Evolutionary conservation across 2,797 vertebrate species (phyloP).

Genomic region (Sparus aurata): DNA sequence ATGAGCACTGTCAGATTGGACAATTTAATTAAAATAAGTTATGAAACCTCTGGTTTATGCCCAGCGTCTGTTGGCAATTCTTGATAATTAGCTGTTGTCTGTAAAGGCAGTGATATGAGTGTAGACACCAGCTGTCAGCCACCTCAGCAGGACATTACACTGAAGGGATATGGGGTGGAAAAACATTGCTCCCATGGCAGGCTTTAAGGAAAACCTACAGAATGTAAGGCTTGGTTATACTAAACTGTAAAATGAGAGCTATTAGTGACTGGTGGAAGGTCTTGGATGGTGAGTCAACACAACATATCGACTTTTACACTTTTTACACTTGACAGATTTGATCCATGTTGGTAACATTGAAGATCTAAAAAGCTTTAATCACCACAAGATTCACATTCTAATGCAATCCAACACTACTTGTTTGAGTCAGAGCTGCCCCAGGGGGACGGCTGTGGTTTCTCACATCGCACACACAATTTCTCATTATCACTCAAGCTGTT

Average conservation of each 20-base stretch:
- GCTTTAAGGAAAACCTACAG: constrained; percentile 36
- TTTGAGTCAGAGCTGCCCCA: constrained; percentile 25
- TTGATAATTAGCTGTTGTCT: constrained; percentile 41
- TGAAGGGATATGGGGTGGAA: constrained; percentile 26
- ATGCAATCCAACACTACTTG: neutral
- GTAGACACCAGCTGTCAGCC: constrained; percentile 55
- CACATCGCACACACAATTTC: constrained; percentile 20
- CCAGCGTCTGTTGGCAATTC: constrained; percentile 22
- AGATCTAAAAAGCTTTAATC: neutral
- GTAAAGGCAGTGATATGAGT: constrained; percentile 38
- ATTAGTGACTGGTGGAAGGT: constrained; percentile 9
- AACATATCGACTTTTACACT: neutral
- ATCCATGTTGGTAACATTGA: neutral
- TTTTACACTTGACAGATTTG: constrained; percentile 13
- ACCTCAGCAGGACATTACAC: neutral
- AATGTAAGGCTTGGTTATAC: constrained; percentile 26
- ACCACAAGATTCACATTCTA: neutral
- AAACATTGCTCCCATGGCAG: constrained; percentile 23
- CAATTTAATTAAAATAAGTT: constrained; percentile 74
- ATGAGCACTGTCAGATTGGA: constrained; percentile 68
- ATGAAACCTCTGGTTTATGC: constrained; percentile 51
- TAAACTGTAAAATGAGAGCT: constrained; percentile 19
- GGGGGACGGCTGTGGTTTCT: constrained; percentile 29
- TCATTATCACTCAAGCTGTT: constrained; percentile 27
- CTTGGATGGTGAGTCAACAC: neutral